These are phyloP conservation scores for Muschampia plurimacula DNA, from an alignment of 2,888 invertebrate species.

Conservation along the genomic window DNA sequence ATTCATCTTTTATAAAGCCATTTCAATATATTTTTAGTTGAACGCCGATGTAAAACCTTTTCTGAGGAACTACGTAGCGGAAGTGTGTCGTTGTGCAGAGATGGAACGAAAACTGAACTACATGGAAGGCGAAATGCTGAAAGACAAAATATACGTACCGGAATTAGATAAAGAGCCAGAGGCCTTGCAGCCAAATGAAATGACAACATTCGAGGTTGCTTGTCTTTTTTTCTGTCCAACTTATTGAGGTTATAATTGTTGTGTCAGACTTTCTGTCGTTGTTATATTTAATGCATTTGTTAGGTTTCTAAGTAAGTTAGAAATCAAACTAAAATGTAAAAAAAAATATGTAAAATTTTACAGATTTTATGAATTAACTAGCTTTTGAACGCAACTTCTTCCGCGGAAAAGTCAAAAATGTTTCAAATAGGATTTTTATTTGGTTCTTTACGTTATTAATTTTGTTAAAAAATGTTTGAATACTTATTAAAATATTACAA, in stretches of 20 bases:
- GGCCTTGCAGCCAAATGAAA: slow-evolving; percentile 89
- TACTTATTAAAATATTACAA: no score
- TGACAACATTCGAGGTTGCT: slow-evolving; percentile 90
- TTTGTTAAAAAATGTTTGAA: no score
- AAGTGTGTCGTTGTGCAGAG: slow-evolving; percentile 93
- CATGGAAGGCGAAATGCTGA: slow-evolving; percentile 91
- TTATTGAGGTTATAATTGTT: neutral
- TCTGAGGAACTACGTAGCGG: slow-evolving; percentile 92
- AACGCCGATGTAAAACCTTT: slow-evolving; percentile 89
- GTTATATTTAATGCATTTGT: no score
- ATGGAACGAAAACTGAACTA: slow-evolving; percentile 92
- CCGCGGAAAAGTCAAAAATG: no score
- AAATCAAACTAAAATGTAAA: no score
- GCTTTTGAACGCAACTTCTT: no score
- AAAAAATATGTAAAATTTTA: no score
- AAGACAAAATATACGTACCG: slow-evolving; percentile 88
- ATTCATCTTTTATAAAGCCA: slow-evolving; percentile 17
- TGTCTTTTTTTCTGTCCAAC: slow-evolving; percentile 50
- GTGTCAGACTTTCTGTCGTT: neutral
- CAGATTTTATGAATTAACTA: no score
- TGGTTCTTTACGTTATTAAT: no score
- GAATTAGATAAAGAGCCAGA: slow-evolving; percentile 87
- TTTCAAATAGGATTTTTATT: no score
- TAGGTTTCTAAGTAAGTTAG: no score
- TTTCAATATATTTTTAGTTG: slow-evolving; percentile 53